Percentiles rank a stretch among this genome's conserved stretches.
Conservation (phyloP, 2,113 vertebrate genomes). For the Bufo gargarizans region DNA sequence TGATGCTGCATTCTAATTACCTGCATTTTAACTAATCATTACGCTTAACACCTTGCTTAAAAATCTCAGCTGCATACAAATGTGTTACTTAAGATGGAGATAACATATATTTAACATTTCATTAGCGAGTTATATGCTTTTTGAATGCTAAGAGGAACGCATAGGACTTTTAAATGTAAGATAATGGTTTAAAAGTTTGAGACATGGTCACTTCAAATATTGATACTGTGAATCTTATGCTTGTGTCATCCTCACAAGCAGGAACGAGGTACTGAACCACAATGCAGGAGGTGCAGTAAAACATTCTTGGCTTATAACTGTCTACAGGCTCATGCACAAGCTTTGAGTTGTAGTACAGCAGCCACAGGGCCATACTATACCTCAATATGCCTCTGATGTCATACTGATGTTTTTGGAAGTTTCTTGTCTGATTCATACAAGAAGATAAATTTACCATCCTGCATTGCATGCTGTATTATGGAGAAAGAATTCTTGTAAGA, state of each 20-base stretch:
- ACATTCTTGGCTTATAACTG: neutral
- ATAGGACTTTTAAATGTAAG: neutral
- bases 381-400: neutral
- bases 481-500: neutral
- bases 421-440: too few relatives aligned
- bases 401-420: too few relatives aligned
- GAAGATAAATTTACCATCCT: neutral
- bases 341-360: neutral
- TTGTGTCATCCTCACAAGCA: neutral
- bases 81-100: conserved; percentile 27
- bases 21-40: conserved; percentile 39
- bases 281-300: neutral
- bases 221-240: neutral
- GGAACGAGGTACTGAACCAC: neutral
- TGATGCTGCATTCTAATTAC: conserved; percentile 35
- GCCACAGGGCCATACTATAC: neutral
- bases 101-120: conserved; percentile 43
- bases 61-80: conserved; percentile 14
- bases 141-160: neutral
- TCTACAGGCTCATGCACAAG: neutral
- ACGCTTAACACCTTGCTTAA: neutral
- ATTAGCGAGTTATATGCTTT: neutral
- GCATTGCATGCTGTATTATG: neutral
- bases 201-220: neutral
- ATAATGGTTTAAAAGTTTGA: neutral